phyloP scores from a whole-genome alignment of 2,113 vertebrate species.

The Excalfactoria chinensis region DNA sequence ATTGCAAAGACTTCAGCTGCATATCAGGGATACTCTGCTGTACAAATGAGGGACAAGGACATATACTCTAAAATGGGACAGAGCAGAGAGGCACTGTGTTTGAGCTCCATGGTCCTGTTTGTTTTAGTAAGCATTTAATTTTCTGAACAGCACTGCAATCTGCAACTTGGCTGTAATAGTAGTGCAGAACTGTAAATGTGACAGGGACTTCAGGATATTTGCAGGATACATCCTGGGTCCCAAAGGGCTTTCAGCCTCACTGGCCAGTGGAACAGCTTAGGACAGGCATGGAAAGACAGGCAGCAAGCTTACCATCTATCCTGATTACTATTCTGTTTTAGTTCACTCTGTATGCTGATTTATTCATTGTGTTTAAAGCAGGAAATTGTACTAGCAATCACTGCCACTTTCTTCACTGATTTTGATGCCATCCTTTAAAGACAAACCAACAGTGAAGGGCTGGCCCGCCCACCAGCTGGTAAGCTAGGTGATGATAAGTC shows the following conservation, averaged over 20 bases:
- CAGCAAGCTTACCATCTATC: background rate
- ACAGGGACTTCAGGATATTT: background rate
- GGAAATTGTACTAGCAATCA: background rate
- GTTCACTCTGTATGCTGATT: background rate
- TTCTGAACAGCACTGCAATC: background rate
- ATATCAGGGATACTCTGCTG: background rate
- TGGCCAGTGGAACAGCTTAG: background rate
- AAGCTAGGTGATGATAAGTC: background rate
- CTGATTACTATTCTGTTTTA: background rate
- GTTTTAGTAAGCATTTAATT: background rate
- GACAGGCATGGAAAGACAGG: background rate
- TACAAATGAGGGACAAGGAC: background rate
- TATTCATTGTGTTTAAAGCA: background rate
- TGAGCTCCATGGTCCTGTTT: background rate
- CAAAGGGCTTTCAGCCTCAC: background rate
- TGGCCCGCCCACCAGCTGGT: background rate
- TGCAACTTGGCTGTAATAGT: background rate
- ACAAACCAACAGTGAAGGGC: background rate
- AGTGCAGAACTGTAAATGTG: constrained; percentile 14
- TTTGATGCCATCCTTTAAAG: constrained; percentile 12
- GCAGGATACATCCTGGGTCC: background rate
- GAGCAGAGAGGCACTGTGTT: background rate
- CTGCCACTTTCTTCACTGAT: background rate
- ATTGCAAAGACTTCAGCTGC: background rate
- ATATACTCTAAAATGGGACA: fast-evolving